Evolutionary conservation across 2,888 invertebrate species (phyloP), one percentile per base, ranked within the genome.

Genomic region (Megalurothrips usitatus): DNA sequence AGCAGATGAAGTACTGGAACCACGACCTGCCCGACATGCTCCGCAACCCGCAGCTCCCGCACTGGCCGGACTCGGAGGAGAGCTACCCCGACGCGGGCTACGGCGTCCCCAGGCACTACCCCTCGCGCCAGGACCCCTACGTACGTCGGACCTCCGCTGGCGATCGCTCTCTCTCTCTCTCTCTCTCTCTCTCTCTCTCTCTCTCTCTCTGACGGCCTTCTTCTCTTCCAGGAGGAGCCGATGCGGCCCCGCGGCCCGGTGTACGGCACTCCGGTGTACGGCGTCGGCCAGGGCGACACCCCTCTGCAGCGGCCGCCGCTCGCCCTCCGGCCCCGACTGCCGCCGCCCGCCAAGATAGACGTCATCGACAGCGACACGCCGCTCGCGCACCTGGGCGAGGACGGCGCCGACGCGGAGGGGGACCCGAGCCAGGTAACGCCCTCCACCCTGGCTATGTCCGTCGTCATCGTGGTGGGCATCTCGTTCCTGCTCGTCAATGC

Each of bases 1-100:
- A 92, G 83, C 93, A 93, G 85, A 92, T 95, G 85, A 91, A 91
- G 79, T 95, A 94, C 85, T 97, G 97, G 97, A 92, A 94, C 84
- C 92, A 95, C 81, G 91, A 92, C 75, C 89, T 97, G 79, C 96
- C 96, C 0, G 91, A 92, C n/a, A 82, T 81, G 79, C 79, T 83
- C 34, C 82, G 81, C 81, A 83, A 82, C 79, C 82, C 80, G 11
- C 84, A 79, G 26, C 81, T 82, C 49, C 82, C 82, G 0, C 84
- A 84, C 52, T 85, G 85, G 81, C 85, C 83, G 19, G 85, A 86
- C 79, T 84, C 85, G 43, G 86, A 86, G 14, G 52, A 80, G 81
- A 19, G 79, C 79, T 34, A 81, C 83, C 85, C 85, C 47, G 86
- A 86, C 52, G 52, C 80, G 81, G 23, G 79, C 79, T 48, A 81